Base-by-base conservation (phyloP, 1,140 invertebrate genomes). In the Ruditapes philippinarum region DNA sequence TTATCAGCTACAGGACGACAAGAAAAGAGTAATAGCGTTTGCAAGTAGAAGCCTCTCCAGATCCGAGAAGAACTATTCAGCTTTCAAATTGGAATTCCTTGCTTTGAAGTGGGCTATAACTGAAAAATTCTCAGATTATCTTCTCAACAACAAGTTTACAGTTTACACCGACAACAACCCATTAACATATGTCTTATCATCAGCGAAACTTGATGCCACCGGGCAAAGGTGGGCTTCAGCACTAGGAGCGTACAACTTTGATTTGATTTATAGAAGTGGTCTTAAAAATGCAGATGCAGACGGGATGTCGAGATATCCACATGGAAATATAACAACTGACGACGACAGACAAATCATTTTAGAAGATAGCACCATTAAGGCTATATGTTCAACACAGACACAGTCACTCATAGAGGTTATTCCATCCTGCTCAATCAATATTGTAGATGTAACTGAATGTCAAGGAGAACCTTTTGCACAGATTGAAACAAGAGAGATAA, bases 141-240 rank as follows among this genome's bases (percentile, higher is more conserved):
- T 90, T 7, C 38, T 45, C 17, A 60, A 57, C 14, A 54, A 74
- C 19, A 22, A 68, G 11, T 87, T 89, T 62, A 33, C 25, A 12
- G 83, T 90, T 22, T 17, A 38, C 22, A 88, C 89, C 25, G 90
- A 91, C 82, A 91, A 91, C 49, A 90, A 91, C 51, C 88, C 88
- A 19, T 79, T 90, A 49, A 78, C 79, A 4, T 89, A 91, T 82
- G 65, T 90, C 5, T 51, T 88, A 28, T 84, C 70, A 28, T 57
- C 85, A 36, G 89, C 91, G 3, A 90, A 85, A 68, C 51, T 91
- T 19, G 89, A 90, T 78, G 89, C 85, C 33, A 90, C 91, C 5
- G 54, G 86, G 19, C 91, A 82, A 45, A 82, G 57, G 38, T 82
- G 60, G 80, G 42, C 38, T n/a, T 40, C 80, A 3, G 57, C 80